phyloP scores from a whole-genome alignment of 92 coral and sea anemone genomes.

The Diadumene lineata region DNA sequence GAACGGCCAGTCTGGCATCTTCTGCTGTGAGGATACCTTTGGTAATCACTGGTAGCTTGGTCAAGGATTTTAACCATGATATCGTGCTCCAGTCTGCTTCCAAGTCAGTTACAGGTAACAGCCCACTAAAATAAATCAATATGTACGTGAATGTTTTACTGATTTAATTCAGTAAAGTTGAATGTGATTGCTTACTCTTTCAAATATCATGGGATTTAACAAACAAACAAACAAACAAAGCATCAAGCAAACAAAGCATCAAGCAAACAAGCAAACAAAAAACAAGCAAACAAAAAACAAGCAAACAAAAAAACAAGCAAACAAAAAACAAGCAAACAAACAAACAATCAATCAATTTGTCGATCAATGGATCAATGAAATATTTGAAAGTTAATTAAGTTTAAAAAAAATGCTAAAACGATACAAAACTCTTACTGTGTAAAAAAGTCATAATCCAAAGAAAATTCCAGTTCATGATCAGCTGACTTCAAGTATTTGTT shows the following conservation, averaged over 20 bases:
- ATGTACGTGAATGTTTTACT: neutral
- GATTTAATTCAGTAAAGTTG: neutral
- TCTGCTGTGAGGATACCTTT: conserved; percentile 79
- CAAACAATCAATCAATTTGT: no score
- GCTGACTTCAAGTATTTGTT: neutral
- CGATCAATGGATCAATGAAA: no score
- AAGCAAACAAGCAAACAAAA: neutral
- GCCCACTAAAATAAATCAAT: neutral
- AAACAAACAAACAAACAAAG: no score
- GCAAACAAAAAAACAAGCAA: no score
- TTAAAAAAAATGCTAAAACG: no score
- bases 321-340: no score
- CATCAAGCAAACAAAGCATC: neutral
- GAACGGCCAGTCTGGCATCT: conserved; percentile 74
- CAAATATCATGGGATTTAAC: no score
- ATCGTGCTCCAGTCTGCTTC: conserved; percentile 49
- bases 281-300: no score
- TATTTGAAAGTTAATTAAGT: no score
- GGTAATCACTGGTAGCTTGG: conserved; percentile 57
- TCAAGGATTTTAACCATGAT: conserved; percentile 53
- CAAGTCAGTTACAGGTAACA: neutral
- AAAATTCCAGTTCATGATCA: no score
- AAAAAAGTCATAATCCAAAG: no score
- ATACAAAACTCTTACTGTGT: no score
- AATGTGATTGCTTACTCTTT: neutral